Base-by-base conservation (phyloP, 1,140 invertebrate genomes). In the Eueides isabella region DNA sequence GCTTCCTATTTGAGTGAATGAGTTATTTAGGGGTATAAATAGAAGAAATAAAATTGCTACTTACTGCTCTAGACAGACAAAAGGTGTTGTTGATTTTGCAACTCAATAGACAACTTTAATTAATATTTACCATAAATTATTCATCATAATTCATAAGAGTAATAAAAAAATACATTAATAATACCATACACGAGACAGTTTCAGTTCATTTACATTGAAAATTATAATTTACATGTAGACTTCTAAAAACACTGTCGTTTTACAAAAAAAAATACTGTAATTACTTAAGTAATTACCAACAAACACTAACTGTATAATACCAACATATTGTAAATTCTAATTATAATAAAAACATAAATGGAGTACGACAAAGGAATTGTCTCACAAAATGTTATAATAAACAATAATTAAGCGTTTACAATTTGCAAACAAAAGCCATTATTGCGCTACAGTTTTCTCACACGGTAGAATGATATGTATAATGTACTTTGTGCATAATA, bases 341-440 rank as follows among this genome's bases (percentile, higher is more conserved):
- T 26, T 12, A 26, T 11, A 23, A 26, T 55, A 26, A 55, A 55
- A 55, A 55, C 9, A 11, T 26, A 4, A 1, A 55, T 55, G 12
- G 2, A 26, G 12, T 55, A 55, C 19, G 9, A 55, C 48, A 55
- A 26, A 55, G 48, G 48, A 55, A 55, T 55, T 26, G 48, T 33
- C 29, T 68, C 38, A 62, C 65, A 67, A 74, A 68, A 61, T 69
- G 55, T 48, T 68, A 61, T 38, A 69, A 65, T 73, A 70, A 70
- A 70, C 67, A 65, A 70, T 72, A 79, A 76, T 76, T 76, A 79
- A 72, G 73, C 73, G 74, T 72, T 76, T 76, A 71, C 65, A 76
- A 72, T 78, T 80, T 72, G 72, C 72, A 75, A 80, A 78, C 79
- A 78, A 78, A 79, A 72, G 67, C 69, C 30, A 74, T 69, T 69